Conservation (phyloP, 2,113 vertebrate species). For the Neopipo cinnamomea region DNA sequence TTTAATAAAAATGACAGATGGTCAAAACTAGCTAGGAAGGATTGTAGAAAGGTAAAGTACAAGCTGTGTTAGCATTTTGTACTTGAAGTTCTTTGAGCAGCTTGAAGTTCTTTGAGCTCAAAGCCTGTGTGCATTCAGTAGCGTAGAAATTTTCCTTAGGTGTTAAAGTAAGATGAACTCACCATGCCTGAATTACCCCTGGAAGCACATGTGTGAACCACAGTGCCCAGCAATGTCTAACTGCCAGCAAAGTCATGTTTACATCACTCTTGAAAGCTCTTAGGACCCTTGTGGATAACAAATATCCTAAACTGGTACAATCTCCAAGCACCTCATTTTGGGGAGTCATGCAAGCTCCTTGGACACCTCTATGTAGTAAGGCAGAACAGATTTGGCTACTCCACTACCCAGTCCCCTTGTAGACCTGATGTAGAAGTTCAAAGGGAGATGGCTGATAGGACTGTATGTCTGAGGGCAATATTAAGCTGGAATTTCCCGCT, state of each 20-base stretch:
- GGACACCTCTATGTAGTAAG: not conserved
- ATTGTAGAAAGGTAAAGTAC: not conserved
- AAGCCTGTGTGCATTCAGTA: not conserved
- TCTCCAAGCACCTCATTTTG: not conserved
- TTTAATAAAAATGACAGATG: not conserved
- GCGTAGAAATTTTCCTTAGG: not conserved
- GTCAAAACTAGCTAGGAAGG: not conserved
- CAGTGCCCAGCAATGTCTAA: not conserved
- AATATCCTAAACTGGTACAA: not conserved
- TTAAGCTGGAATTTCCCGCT: not conserved
- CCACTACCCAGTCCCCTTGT: too few species aligned
- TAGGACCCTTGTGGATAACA: not conserved
- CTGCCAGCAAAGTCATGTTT: not conserved
- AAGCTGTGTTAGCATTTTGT: not conserved
- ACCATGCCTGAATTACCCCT: not conserved
- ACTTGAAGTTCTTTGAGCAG: not conserved
- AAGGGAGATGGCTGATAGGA: not conserved
- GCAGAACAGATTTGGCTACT: not conserved
- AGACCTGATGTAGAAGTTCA: not conserved
- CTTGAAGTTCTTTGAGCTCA: not conserved
- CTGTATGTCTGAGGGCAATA: fast-evolving
- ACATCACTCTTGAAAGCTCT: not conserved
- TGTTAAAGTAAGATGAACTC: not conserved
- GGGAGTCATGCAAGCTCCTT: fast-evolving
- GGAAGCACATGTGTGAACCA: not conserved